These are phyloP conservation scores for Hemistola chrysoprasaria DNA, from an alignment of 2,888 invertebrate species.

Conservation along the genomic window DNA sequence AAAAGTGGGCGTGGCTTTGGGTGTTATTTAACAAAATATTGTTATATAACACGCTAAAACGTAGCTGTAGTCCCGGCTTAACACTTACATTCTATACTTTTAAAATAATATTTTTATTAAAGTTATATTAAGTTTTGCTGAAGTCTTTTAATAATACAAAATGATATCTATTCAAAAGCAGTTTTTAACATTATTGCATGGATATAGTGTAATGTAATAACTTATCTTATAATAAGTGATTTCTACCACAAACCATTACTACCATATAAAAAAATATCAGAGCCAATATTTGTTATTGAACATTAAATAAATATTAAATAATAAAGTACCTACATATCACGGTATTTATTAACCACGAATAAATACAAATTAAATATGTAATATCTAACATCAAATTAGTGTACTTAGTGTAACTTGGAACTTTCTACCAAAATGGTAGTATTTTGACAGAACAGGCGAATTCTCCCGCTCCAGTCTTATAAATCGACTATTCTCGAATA, in stretches of 20 bases:
- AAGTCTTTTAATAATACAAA: no score
- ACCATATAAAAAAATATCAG: slow-evolving; percentile 15
- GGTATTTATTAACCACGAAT: slow-evolving; percentile 28
- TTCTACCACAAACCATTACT: slow-evolving; percentile 7
- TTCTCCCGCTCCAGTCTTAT: slow-evolving; percentile 9
- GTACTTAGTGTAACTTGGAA: slow-evolving; percentile 44
- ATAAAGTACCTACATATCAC: slow-evolving; percentile 30
- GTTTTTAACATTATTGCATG: no score
- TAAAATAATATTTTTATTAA: no score
- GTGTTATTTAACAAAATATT: no score
- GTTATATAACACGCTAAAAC: no score
- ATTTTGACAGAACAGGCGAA: slow-evolving; percentile 16
- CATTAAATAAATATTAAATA: slow-evolving; percentile 41
- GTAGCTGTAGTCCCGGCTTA: no score
- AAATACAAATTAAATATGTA: slow-evolving; percentile 43
- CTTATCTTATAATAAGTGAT: no score
- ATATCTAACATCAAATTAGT: slow-evolving; percentile 33
- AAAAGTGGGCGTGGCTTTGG: no score
- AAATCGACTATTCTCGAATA: slow-evolving; percentile 33
- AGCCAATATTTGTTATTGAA: slow-evolving; percentile 33
- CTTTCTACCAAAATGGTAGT: slow-evolving; percentile 22
- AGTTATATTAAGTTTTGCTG: no score
- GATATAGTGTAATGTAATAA: no score
- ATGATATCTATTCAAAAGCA: no score
- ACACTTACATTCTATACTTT: no score